phyloP scores from a whole-genome alignment of 2,888 invertebrate genomes.

The Agrochola lota region DNA sequence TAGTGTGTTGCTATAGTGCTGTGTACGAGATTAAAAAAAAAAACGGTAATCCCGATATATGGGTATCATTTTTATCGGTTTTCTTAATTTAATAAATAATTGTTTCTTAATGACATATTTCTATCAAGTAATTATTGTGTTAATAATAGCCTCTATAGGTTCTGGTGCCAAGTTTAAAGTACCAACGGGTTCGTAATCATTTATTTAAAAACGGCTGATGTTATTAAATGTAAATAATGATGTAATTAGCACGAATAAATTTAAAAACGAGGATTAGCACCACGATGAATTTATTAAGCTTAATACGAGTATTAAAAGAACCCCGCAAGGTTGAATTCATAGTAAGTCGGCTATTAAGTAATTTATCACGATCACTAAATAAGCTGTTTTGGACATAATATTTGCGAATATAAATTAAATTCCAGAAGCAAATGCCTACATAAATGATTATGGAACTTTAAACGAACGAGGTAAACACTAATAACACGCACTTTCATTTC shows the following conservation, averaged over 20 bases:
- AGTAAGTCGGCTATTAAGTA: conserved; percentile 51
- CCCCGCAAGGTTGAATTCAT: conserved; percentile 47
- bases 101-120: background rate
- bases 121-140: background rate
- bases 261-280: conserved; percentile 46
- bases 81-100: background rate
- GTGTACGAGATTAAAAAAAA: background rate
- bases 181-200: conserved; percentile 7
- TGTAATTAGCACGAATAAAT: conserved; percentile 55
- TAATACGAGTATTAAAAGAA: conserved; percentile 51
- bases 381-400: conserved; percentile 54
- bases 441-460: conserved; percentile 61
- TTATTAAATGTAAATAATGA: conserved; percentile 53
- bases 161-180: conserved; percentile 5
- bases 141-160: background rate
- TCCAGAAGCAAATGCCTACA: conserved; percentile 59
- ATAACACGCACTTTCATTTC: conserved; percentile 59
- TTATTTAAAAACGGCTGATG: conserved; percentile 13
- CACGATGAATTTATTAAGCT: conserved; percentile 50
- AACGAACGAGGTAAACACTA: conserved; percentile 59
- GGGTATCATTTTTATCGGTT: background rate
- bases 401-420: conserved; percentile 61
- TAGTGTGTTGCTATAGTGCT: conserved; percentile 30
- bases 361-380: conserved; percentile 62
- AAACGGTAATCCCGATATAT: background rate